Conservation (phyloP, 2,797 vertebrate species). For the Argentina silus region DNA sequence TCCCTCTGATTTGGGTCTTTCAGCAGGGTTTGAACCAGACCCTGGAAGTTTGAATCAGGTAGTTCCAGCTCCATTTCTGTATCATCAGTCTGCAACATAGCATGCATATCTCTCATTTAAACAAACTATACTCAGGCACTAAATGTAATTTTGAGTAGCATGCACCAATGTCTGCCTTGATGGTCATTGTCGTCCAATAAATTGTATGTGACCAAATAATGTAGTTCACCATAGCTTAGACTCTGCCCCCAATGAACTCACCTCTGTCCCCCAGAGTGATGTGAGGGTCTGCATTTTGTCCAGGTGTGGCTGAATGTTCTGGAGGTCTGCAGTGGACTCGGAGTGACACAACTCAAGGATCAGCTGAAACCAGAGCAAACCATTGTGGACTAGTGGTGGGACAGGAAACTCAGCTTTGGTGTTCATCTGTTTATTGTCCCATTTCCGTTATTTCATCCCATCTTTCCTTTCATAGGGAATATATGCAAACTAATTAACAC, state of each 20-base stretch:
- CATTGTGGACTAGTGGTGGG: neutral
- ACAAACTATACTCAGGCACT: too few species aligned
- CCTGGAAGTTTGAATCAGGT: constrained; percentile 73
- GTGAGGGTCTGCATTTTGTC: constrained; percentile 61
- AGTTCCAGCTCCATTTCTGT: constrained; percentile 28
- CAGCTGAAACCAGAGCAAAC: constrained; percentile 44
- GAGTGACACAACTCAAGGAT: constrained; percentile 61
- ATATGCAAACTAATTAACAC: too few species aligned
- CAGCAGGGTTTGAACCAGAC: constrained; percentile 62
- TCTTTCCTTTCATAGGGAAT: too few species aligned
- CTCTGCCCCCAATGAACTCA: constrained; percentile 19
- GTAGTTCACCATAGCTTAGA: too few species aligned
- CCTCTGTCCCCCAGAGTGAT: constrained; percentile 59
- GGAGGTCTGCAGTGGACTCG: constrained; percentile 56
- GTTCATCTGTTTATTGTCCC: neutral
- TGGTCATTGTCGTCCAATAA: too few species aligned
- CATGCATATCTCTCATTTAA: neutral
- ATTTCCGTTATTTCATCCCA: too few species aligned
- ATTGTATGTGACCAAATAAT: too few species aligned
- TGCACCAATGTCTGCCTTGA: too few species aligned
- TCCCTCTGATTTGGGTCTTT: constrained; percentile 41
- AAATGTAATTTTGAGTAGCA: too few species aligned
- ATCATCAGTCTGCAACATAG: constrained; percentile 40
- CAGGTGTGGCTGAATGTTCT: constrained; percentile 55
- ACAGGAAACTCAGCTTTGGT: neutral